These are phyloP conservation scores for Colistium nudipinnis DNA, from an alignment of 2,113 vertebrate genomes.

Conservation along the genomic window DNA sequence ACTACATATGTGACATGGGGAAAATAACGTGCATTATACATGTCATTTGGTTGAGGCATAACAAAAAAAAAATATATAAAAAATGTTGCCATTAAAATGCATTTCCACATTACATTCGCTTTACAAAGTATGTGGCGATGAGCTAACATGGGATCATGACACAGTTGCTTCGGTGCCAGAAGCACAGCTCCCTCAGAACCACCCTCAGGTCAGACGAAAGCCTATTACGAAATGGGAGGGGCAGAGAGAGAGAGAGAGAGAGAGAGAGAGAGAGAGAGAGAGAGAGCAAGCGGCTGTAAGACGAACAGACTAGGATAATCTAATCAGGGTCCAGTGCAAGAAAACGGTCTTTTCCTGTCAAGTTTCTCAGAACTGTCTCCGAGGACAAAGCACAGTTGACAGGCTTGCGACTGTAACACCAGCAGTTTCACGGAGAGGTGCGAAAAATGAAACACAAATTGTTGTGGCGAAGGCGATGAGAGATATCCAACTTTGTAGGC, in stretches of 20 bases:
- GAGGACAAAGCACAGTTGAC: constrained; percentile 3
- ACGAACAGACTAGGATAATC: constrained; percentile 37
- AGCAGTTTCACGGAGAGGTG: background rate
- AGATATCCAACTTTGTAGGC: background rate
- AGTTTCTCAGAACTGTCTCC: constrained; percentile 4
- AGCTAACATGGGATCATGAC: constrained; percentile 43
- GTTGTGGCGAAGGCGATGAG: background rate
- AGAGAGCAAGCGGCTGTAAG: constrained; percentile 22
- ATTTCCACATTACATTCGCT: background rate
- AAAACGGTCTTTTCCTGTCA: background rate
- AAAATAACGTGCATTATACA: background rate
- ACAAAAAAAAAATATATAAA: constrained; percentile 11
- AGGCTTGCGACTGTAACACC: background rate
- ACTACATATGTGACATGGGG: background rate
- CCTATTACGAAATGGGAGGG: constrained; percentile 63
- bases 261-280: background rate
- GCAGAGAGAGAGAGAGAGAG: constrained; percentile 13
- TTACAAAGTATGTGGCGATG: constrained; percentile 17
- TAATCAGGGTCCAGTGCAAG: constrained; percentile 5
- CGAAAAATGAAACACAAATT: background rate
- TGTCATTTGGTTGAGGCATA: background rate
- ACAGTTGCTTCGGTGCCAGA: constrained; percentile 31
- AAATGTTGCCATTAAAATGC: no score
- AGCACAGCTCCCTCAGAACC: constrained; percentile 36
- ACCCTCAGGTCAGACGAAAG: constrained; percentile 58